Conservation (phyloP, 1,140 invertebrate genomes). For the Medauroidea extradentata region DNA sequence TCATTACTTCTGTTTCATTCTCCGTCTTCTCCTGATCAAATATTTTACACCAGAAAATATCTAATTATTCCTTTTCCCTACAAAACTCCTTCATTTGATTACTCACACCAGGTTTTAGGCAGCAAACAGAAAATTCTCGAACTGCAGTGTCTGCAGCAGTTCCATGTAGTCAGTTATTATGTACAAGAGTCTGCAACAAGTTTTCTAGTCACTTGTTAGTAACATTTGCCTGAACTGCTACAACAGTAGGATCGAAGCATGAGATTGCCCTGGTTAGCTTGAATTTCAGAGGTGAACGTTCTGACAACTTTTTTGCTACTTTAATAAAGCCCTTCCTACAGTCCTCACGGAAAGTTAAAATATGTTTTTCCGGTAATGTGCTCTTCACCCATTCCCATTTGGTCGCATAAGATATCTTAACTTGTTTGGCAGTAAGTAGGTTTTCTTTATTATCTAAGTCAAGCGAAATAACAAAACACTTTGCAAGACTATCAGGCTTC, state of each 20-base stretch:
- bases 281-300: slow-evolving; percentile 19
- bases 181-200: slow-evolving; percentile 10
- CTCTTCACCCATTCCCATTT: no score
- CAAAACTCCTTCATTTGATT: slow-evolving; percentile 10
- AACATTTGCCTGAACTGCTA: no score
- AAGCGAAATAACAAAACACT: neutral
- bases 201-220: slow-evolving; percentile 1
- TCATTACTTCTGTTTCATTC: neutral
- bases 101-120: slow-evolving; percentile 7
- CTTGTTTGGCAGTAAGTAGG: no score
- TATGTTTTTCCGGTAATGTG: no score
- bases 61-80: slow-evolving; percentile 10
- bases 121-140: slow-evolving; percentile 10
- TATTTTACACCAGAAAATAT: slow-evolving; percentile 18
- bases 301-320: slow-evolving; percentile 17
- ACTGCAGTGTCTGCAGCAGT: slow-evolving; percentile 14
- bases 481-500: neutral
- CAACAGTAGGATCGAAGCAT: slow-evolving; percentile 11
- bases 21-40: neutral
- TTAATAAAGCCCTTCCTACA: slow-evolving; percentile 2
- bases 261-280: slow-evolving; percentile 16
- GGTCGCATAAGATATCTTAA: no score
- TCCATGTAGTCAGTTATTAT: slow-evolving; percentile 15
- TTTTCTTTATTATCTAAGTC: neutral
- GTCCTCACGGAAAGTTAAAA: slow-evolving; percentile 1